Conservation (phyloP, 1,140 invertebrate species). For the Atta colombica region DNA sequence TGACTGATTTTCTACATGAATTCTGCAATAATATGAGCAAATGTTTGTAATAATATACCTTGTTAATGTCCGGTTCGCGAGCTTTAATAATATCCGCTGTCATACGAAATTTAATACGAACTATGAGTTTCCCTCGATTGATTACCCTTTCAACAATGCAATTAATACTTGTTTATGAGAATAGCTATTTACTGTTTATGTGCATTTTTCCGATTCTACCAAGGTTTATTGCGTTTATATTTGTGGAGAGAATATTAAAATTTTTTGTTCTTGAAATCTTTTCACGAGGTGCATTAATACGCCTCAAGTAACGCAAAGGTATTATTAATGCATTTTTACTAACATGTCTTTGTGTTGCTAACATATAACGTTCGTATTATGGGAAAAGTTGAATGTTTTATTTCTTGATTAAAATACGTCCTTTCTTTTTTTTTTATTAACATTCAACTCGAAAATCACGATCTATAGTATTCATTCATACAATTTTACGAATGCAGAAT, state of each 20-base stretch:
- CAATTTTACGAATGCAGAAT: slow-evolving; percentile 17
- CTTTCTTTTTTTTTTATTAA: slow-evolving; percentile 13
- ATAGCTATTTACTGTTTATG: background rate
- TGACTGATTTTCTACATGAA: background rate
- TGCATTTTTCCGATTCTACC: background rate
- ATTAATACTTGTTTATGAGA: slow-evolving; percentile 7
- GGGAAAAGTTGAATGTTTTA: background rate
- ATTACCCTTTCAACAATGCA: slow-evolving; percentile 1
- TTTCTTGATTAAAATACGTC: background rate
- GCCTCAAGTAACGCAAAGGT: background rate
- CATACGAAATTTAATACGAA: slow-evolving; percentile 47
- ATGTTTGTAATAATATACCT: slow-evolving; percentile 27
- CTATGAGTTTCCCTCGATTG: slow-evolving; percentile 24
- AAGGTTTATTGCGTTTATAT: background rate
- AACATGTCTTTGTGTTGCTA: background rate
- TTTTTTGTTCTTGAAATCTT: background rate
- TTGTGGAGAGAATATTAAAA: background rate
- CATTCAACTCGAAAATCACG: background rate
- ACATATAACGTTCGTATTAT: background rate
- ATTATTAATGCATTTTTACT: slow-evolving; percentile 8
- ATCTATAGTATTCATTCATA: slow-evolving; percentile 3
- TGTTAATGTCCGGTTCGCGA: slow-evolving; percentile 3
- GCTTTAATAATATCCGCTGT: slow-evolving; percentile 42
- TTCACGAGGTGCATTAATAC: background rate
- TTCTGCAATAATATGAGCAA: background rate